Percentiles rank a stretch among this genome's conserved stretches.
These are phyloP conservation scores for Tigriopus japonicus DNA, from an alignment of 1,140 invertebrate species.

Conservation along the genomic window DNA sequence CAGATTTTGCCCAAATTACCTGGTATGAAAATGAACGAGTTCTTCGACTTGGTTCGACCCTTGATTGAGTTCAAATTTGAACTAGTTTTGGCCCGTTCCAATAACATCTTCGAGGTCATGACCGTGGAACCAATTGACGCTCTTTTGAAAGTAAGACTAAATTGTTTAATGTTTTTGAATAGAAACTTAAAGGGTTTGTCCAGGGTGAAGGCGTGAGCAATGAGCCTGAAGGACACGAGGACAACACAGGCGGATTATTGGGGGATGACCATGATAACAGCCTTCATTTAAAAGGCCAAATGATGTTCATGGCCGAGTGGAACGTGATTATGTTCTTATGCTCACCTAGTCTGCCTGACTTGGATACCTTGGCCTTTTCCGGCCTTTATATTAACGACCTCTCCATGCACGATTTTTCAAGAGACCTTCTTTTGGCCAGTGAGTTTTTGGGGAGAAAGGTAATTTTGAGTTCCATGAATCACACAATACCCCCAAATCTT, in stretches of 20 bases:
- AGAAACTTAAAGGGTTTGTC: too few relatives aligned
- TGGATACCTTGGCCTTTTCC: conserved; percentile 63
- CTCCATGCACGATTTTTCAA: conserved; percentile 12
- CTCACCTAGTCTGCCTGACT: conserved; percentile 81
- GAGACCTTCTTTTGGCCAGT: conserved; percentile 85
- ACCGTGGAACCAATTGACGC: conserved; percentile 45
- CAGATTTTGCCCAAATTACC: conserved; percentile 67
- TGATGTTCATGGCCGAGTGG: conserved; percentile 60
- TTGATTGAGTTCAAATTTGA: conserved; percentile 67
- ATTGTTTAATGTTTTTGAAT: not conserved
- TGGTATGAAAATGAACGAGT: conserved; percentile 69
- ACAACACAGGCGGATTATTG: not conserved
- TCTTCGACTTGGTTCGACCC: conserved; percentile 73
- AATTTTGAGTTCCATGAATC: too few relatives aligned
- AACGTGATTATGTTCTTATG: conserved; percentile 88
- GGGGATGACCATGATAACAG: conserved; percentile 17
- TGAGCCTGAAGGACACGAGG: not conserved
- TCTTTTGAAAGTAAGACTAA: not conserved
- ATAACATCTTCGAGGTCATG: conserved; percentile 85
- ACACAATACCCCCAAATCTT: too few relatives aligned
- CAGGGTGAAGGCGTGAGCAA: not conserved
- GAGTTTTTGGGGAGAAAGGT: conserved; percentile 23
- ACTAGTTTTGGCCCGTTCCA: conserved; percentile 42
- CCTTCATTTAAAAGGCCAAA: conserved; percentile 26
- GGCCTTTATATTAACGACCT: conserved; percentile 92